Base-by-base conservation (phyloP, 1,140 invertebrate genomes). In the Euwallacea fornicatus region DNA sequence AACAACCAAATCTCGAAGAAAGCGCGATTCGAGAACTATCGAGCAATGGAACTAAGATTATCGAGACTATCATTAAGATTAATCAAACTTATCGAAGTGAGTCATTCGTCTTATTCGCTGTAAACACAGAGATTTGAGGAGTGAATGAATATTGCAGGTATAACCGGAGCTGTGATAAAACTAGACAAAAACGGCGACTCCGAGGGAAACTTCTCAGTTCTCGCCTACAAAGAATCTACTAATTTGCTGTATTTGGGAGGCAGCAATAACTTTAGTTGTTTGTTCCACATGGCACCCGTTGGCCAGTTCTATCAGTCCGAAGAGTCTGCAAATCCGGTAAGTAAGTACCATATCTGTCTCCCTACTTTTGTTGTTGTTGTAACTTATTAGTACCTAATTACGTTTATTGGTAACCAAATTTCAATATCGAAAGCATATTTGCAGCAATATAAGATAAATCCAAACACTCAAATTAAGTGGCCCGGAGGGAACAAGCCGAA, bases 131-230 rank as follows among this genome's bases (percentile, higher is more conserved):
- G 13, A 42, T 64, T 66, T 66, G 43, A 50, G 64, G 56, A 43
- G 58, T 71, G 42, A 42, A 11, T 56, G 65, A 42, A 11, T 56
- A 62, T 78, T 69, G 33, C 74, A 98, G 96, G 96, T 88, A 90
- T 98, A 50, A 94, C 95, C 46, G 97, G 96, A 7, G 91, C 94
- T 74, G 90, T 88, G 44, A 96, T 97, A 64, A 91, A 93, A 74
- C 88, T 98, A 59, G 96, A 98, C 83, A 86, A 91, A 73, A 90
- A 93, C 77, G 97, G 96, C 13, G 95, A 98, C 79, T 97, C 96
- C 0, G 94, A 98, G 81, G 97, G 97, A 2, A 98, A 98, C 81
- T 99, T 97, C 82, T 97, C 96, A 0, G 91, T 98, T 43, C 83
- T 98, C 16, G 92, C 95, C 44, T 75, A 66, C 62, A 68, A 59